Evolutionary conservation across 2,113 vertebrate species (phyloP).

Genomic region (Pachypanchax playfairii): DNA sequence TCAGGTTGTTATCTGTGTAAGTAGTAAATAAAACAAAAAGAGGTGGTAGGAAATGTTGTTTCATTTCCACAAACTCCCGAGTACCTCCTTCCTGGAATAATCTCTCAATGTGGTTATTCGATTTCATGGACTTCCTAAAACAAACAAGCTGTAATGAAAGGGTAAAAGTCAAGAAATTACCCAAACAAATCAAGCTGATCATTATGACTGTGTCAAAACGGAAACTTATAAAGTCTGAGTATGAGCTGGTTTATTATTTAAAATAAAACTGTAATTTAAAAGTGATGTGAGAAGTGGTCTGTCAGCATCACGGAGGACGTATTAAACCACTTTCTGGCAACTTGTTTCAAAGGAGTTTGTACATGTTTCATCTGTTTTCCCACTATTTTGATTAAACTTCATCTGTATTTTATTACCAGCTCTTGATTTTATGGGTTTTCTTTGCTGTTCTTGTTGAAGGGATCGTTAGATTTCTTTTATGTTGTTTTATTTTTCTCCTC

Average conservation of each 20-base stretch:
- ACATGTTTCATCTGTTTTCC: not conserved
- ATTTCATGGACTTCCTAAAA: conserved; percentile 80
- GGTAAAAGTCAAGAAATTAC: conserved; percentile 64
- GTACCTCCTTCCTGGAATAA: conserved; percentile 43
- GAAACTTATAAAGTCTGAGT: conserved; percentile 48
- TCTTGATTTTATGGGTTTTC: not conserved
- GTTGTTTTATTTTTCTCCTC: not conserved
- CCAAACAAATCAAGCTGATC: conserved; percentile 42
- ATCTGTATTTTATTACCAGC: too few species aligned
- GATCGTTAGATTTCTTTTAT: not conserved
- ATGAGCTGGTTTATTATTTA: conserved; percentile 19
- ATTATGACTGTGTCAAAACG: conserved; percentile 27
- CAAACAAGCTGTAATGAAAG: conserved; percentile 77
- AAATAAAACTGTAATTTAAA: conserved; percentile 32
- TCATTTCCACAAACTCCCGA: conserved; percentile 56
- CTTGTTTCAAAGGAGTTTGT: too few species aligned
- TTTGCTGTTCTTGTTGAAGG: not conserved
- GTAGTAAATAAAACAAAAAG: conserved; percentile 4
- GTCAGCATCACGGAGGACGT: conserved; percentile 24
- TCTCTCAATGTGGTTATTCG: conserved; percentile 57
- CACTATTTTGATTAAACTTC: not conserved
- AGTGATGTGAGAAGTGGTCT: conserved; percentile 32
- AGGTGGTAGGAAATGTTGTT: conserved; percentile 33
- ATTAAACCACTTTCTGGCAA: conserved; percentile 12
- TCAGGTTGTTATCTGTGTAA: conserved; percentile 2